Base-by-base conservation (phyloP, 2,797 vertebrate species). In the Urophycis tenuis region DNA sequence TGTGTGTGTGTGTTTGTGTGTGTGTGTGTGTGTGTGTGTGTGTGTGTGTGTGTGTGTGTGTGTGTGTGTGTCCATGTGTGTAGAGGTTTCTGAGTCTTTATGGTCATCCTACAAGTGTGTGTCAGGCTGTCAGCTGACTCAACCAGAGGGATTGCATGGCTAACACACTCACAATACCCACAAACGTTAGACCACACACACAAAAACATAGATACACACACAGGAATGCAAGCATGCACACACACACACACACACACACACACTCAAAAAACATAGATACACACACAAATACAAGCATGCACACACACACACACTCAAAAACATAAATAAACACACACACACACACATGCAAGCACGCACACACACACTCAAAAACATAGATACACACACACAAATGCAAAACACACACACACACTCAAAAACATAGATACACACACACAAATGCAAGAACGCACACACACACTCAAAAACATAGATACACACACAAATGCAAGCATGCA, bases 91-190 rank as follows among this genome's bases (percentile, higher is more conserved):
- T 92, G 91, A 90, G 86, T 87, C 49, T 80, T 92, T 88, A 76
- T 87, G 85, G 80, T 86, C 83, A 82, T 89, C 81, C 88, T 90
- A 90, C 91, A 88, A 88, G 90, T 25, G 92, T 92, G 92, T 78
- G 39, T 84, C 87, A 17, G 93, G 92, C 92, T 91, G 93, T 93
- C 93, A 93, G 89, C 87, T 93, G 92, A 92, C 87, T 88, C 88
- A 90, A 87, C 79, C 80, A 78, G 83, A 89, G 4, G 89, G 88
- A 84, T 86, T 86, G 81, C 85, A 86, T 87, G 82, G 86, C 86
- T 92, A 92, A 92, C 82, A 6, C 22, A 3, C 78, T 77, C 79
- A 79, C 39, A 41, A n/a, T n/a, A n/a, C n/a, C n/a, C n/a, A n/a
- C n/a, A n/a, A n/a, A n/a, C n/a, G n/a, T n/a, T n/a, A n/a, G n/a